Base-by-base conservation (phyloP, 2,797 vertebrate species). In the Danio tinwini region DNA sequence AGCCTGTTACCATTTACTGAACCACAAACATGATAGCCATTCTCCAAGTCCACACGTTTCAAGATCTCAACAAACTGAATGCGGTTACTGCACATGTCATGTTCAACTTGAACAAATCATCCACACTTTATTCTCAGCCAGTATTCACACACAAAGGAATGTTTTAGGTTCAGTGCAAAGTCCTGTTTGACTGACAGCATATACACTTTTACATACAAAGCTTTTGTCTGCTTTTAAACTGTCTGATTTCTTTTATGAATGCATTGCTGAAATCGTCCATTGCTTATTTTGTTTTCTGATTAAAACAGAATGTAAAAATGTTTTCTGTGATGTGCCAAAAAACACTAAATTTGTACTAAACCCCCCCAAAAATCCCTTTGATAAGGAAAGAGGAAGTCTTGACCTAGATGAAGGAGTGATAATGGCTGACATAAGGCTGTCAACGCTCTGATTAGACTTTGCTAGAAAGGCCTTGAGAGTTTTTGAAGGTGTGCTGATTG, bases 401-500 rank as follows among this genome's bases (percentile, higher is more conserved):
- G 78, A 63, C 40, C 21, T 73, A 63, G 68, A 61, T 19, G 56
- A 29, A 14, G 40, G 8, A 56, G 49, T 56, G 16, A 56, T 80
- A 65, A 65, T 39, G 49, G 76, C 47, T 65, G 50, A 73, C 50
- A 73, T 47, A 65, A 63, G 13, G 55, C 65, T 19, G 56, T 78
- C 65, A 63, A 63, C 5, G 69, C 42, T 71, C 78, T 83, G 73
- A 82, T 85, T 82, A 82, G 55, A 61, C 59, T 67, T 56, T 16
- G 29, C 69, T 53, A 9, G 19, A 10, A 64, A 67, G 78, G 52
- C 49, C 61, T 53, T 74, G 65, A 62, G 76, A 56, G 69, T 29
- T 65, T 74, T 42, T 80, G 63, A 78, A 82, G 70, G 82, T 81
- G 72, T 68, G 56, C 82, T 81, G 78, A 82, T 87, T 85, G 81